Percentiles rank a stretch among this genome's conserved stretches.
phyloP scores from a whole-genome alignment of 2,797 vertebrate genomes.

The Danio tinwini region DNA sequence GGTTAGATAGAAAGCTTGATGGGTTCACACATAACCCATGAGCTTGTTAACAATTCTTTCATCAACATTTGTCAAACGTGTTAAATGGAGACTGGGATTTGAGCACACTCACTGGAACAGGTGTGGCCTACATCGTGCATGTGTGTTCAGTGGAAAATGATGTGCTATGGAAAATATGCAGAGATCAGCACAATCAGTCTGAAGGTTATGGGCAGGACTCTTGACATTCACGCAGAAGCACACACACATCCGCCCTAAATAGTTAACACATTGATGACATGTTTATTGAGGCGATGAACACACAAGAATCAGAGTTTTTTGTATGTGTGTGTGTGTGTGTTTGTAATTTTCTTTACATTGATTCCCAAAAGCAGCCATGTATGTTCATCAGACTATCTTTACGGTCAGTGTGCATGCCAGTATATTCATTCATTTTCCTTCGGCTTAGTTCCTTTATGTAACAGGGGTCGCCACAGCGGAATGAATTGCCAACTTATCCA shows the following conservation, averaged over 20 bases:
- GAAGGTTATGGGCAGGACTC: constrained; percentile 38
- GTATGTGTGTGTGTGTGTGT: neutral
- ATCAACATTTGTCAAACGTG: constrained; percentile 14
- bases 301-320: neutral
- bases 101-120: constrained; percentile 31
- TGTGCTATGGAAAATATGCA: constrained; percentile 50
- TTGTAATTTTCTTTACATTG: neutral
- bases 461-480: no score
- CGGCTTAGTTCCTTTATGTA: no score
- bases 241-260: neutral
- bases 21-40: neutral
- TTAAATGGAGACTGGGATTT: constrained; percentile 16
- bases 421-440: neutral
- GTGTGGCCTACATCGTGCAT: constrained; percentile 24
- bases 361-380: neutral
- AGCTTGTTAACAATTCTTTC: constrained; percentile 13
- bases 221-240: constrained; percentile 17
- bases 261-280: constrained; percentile 4
- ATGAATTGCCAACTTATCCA: no score
- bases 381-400: constrained; percentile 3
- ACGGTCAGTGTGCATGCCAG: neutral
- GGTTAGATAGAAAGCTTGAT: neutral
- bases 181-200: constrained; percentile 49
- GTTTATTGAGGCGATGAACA: constrained; percentile 5
- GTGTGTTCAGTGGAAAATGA: constrained; percentile 46